Evolutionary conservation across 1,140 invertebrate genomes (phyloP).

Genomic region (Triops cancriformis): DNA sequence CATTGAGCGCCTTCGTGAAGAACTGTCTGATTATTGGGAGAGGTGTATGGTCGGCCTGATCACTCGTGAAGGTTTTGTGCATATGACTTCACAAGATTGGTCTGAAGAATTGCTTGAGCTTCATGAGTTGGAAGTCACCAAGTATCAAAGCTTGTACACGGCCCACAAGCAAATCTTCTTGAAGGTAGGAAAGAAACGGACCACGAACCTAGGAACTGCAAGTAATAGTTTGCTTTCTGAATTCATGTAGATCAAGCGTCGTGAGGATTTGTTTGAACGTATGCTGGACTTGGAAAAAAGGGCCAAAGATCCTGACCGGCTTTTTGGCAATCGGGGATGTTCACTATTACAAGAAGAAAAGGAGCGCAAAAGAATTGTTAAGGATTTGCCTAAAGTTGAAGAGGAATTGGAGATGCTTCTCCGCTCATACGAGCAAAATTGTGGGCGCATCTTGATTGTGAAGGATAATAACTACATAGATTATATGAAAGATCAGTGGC

Average conservation of each 20-base stretch:
- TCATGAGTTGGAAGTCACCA: constrained; percentile 62
- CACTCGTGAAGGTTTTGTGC: constrained; percentile 52
- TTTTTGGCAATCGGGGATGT: constrained; percentile 71
- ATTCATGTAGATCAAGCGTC: constrained; percentile 52
- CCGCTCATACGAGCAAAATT: constrained; percentile 36
- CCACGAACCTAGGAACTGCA: neutral
- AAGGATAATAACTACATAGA: constrained; percentile 36
- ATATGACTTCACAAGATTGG: constrained; percentile 52
- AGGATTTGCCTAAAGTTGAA: constrained; percentile 45
- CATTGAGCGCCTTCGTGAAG: constrained; percentile 55
- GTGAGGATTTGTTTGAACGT: constrained; percentile 54
- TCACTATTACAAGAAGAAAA: constrained; percentile 73
- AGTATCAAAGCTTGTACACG: constrained; percentile 56
- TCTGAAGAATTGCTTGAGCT: constrained; percentile 62
- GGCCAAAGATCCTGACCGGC: constrained; percentile 60
- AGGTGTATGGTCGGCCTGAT: constrained; percentile 54
- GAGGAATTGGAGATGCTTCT: constrained; percentile 39
- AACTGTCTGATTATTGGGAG: constrained; percentile 61
- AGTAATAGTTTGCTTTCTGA: constrained; percentile 35
- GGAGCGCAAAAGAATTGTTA: constrained; percentile 61
- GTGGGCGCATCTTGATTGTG: constrained; percentile 37
- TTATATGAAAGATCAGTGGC: constrained; percentile 40
- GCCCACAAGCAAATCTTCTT: constrained; percentile 50
- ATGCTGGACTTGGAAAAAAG: constrained; percentile 59
- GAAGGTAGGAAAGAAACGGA: constrained; percentile 20